Evolutionary conservation across 2,888 invertebrate species (phyloP).

Genomic region (Linnaemya vulpina): DNA sequence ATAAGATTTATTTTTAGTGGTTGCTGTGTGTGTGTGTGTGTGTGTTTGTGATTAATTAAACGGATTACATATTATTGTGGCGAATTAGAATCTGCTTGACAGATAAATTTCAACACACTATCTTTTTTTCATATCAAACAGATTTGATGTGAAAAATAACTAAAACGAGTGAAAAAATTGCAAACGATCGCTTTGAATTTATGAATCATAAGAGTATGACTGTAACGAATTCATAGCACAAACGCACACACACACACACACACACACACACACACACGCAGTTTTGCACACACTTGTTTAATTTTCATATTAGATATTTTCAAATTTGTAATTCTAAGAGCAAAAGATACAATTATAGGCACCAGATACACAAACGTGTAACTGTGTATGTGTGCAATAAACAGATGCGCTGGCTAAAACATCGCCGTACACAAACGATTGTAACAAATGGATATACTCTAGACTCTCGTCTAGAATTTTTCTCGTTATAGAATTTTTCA

Average conservation of each 20-base stretch:
- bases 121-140: conserved; percentile 43
- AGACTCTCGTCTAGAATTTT: not conserved
- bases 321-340: conserved; percentile 38
- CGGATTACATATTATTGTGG: conserved; percentile 18
- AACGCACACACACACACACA: conserved; percentile 18
- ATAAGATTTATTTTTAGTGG: too few relatives aligned
- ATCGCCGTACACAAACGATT: not conserved
- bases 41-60: conserved; percentile 33
- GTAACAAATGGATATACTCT: not conserved
- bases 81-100: conserved; percentile 45
- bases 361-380: conserved; percentile 14
- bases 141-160: conserved; percentile 30
- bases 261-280: conserved; percentile 10
- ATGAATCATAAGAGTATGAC: conserved; percentile 50
- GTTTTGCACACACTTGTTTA: not conserved
- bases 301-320: conserved; percentile 30
- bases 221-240: conserved; percentile 2
- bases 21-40: not conserved
- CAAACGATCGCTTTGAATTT: conserved; percentile 15
- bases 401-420: conserved; percentile 39
- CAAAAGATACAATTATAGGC: conserved; percentile 23
- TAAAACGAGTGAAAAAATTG: not conserved
- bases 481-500: conserved; percentile 55
- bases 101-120: conserved; percentile 58
- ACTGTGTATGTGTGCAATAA: conserved; percentile 15